Percentiles rank a stretch among this genome's conserved stretches.
These are phyloP conservation scores for Cotesia glomerata DNA, from an alignment of 1,140 invertebrate species.

Conservation along the genomic window DNA sequence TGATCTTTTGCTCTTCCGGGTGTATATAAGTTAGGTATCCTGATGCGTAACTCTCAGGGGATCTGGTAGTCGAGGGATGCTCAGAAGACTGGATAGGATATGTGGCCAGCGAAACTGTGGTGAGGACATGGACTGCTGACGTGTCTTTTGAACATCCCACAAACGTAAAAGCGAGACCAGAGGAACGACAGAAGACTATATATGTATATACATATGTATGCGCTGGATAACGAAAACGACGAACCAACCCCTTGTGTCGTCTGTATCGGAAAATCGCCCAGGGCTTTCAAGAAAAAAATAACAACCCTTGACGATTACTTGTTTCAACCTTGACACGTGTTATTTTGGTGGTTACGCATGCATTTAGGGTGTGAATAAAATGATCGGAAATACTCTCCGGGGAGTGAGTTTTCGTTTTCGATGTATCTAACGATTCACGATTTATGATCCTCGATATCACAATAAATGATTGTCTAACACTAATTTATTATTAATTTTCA, in stretches of 20 bases:
- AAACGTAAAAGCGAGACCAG: not conserved
- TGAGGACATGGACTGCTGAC: slow-evolving; percentile 22
- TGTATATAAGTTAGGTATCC: not conserved
- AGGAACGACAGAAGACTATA: not conserved
- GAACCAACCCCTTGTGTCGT: slow-evolving; percentile 4
- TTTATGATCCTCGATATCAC: not conserved
- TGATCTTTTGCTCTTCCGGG: slow-evolving; percentile 14
- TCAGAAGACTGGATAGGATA: not conserved
- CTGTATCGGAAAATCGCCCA: not conserved
- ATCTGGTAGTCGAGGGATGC: slow-evolving; percentile 9
- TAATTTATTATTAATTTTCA: not conserved
- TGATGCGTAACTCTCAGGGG: slow-evolving; percentile 1
- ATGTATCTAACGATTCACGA: slow-evolving; percentile 3
- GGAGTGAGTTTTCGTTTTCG: slow-evolving; percentile 9
- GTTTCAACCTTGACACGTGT: slow-evolving; percentile 22
- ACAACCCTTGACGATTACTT: slow-evolving; percentile 20
- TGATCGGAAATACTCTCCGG: not conserved
- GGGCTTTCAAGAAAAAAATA: not conserved
- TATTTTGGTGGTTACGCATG: slow-evolving; percentile 22
- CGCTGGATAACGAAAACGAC: not conserved
- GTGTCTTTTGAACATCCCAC: slow-evolving; percentile 10
- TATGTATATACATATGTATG: not conserved
- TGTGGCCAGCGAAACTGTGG: not conserved
- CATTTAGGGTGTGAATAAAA: slow-evolving; percentile 5
- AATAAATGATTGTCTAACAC: not conserved